phyloP scores from a whole-genome alignment of 1,140 invertebrate species.

The Heliconius congener region DNA sequence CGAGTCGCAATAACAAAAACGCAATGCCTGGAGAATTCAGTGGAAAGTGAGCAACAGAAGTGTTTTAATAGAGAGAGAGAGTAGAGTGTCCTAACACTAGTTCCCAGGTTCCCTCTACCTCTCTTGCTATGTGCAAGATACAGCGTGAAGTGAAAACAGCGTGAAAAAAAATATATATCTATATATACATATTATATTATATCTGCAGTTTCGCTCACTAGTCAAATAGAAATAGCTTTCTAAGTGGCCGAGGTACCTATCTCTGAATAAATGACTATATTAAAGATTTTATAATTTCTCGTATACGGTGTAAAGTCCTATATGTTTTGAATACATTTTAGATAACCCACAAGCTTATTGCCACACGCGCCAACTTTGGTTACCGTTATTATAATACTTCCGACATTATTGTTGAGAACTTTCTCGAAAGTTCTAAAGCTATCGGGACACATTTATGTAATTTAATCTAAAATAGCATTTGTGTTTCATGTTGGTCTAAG shows the following conservation, averaged over 20 bases:
- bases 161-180: not conserved
- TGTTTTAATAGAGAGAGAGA: not conserved
- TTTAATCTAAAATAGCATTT: not conserved
- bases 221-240: no score
- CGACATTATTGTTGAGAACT: not conserved
- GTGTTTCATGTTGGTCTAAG: not conserved
- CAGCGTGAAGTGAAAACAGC: not conserved
- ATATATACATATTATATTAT: no score
- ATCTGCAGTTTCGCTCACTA: no score
- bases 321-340: not conserved
- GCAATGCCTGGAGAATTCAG: no score
- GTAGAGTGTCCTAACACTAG: not conserved
- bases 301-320: not conserved
- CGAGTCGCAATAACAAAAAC: no score
- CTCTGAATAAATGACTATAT: no score
- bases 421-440: not conserved
- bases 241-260: no score
- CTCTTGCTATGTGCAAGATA: not conserved
- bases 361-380: not conserved
- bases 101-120: not conserved
- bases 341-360: not conserved
- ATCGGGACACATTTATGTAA: conserved; percentile 1
- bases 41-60: not conserved
- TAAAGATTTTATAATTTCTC: not conserved
- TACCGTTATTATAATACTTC: conserved; percentile 3